Evolutionary conservation across 2,113 vertebrate species (phyloP), one percentile per base, ranked within the genome.

Genomic region (Apodemus speciosus): DNA sequence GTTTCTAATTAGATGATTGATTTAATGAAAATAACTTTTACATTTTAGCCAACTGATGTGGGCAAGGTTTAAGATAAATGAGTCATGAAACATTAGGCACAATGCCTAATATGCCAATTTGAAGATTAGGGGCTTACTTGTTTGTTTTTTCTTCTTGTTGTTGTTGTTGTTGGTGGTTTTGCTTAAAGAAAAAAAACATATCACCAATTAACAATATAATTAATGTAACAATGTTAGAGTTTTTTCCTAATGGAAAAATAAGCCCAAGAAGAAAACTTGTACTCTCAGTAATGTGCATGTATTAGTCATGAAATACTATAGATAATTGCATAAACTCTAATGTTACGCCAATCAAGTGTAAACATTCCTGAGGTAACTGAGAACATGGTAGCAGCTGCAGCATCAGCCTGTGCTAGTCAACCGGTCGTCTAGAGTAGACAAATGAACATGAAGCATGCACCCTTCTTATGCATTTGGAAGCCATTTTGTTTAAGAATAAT

Each of bases 301-400:
- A 89, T 95, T 97, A 96, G 77, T 96, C 83, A 89, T 94, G 95
- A 93, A 56, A 93, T 90, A 76, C 68, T 95, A 87, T 89, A 95
- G 68, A 89, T 96, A 97, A 95, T 95, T 96, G 86, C 80, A 75
- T 95, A 79, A 84, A 92, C 35, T 92, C 85, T 97, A 77, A 85
- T 0, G 2, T 96, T 93, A 96, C 0, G 0, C 83, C 75, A 96
- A 49, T 92, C 93, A 93, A 95, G 88, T 83, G 58, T 87, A 95
- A 95, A 95, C 94, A 95, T 94, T 93, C 86, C 69, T 75, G 68
- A 92, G 92, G 96, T 96, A 96, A 94, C 86, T 93, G 93, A 97
- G 94, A 97, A 84, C 35, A 16, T 43, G 56, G 79, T 92, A 87
- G 94, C 86, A 93, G 92, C 95, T 96, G 90, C n/a, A 68, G 32